Evolutionary conservation across 2,113 vertebrate genomes (phyloP).

Genomic region (Camelus dromedarius): DNA sequence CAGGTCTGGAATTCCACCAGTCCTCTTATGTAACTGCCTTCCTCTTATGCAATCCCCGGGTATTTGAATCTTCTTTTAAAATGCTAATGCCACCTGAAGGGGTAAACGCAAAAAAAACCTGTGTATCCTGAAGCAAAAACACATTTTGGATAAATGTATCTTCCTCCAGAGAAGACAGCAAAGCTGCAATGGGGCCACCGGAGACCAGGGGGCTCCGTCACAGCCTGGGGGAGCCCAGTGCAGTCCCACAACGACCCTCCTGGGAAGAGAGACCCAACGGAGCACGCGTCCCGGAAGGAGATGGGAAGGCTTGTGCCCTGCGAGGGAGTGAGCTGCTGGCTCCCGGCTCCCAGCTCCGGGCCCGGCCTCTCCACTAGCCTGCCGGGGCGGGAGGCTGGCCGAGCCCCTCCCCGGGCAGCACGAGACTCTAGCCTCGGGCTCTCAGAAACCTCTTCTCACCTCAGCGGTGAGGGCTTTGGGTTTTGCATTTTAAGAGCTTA

Average conservation of each 20-base stretch:
- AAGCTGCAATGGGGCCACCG: fast-evolving
- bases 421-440: not conserved
- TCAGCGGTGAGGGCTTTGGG: not conserved
- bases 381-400: not conserved
- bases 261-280: not conserved
- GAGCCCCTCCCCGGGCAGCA: fast-evolving
- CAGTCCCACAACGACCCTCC: not conserved
- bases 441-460: not conserved
- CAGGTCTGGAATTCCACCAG: not conserved
- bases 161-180: not conserved
- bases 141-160: not conserved
- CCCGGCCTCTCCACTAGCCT: too few relatives aligned
- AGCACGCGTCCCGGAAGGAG: not conserved
- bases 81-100: not conserved
- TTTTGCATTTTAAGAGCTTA: slow-evolving; percentile 68
- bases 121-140: not conserved
- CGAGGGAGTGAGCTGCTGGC: too few relatives aligned
- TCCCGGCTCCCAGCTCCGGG: too few relatives aligned
- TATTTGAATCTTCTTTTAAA: not conserved
- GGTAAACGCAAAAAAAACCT: not conserved
- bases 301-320: not conserved
- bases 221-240: too few relatives aligned
- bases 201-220: not conserved
- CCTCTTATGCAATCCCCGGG: not conserved
- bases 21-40: not conserved